Evolutionary conservation across 2,797 vertebrate genomes (phyloP).

Genomic region (Cichlasoma orientale): DNA sequence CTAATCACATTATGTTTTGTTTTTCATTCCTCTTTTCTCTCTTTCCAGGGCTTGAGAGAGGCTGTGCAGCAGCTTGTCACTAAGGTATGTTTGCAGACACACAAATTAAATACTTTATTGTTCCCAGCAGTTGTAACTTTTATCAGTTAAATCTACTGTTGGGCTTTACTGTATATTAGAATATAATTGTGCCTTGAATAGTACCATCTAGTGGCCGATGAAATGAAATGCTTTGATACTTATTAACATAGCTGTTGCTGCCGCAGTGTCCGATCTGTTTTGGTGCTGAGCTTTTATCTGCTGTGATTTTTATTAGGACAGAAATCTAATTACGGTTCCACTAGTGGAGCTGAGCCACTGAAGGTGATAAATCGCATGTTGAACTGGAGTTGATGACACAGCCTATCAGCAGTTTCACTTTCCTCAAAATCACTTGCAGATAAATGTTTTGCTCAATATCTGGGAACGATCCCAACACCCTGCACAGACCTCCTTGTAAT

Average conservation of each 20-base stretch:
- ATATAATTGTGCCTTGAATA: conserved; percentile 13
- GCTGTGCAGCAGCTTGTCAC: conserved; percentile 81
- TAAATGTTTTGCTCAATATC: no score
- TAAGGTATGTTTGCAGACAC: conserved; percentile 68
- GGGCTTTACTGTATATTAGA: neutral
- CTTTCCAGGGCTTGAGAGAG: conserved; percentile 81
- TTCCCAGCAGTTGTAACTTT: neutral
- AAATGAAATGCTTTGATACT: neutral
- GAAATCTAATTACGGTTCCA: conserved; percentile 38
- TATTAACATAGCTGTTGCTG: neutral
- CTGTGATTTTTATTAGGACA: conserved; percentile 46
- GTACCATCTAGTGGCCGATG: conserved; percentile 61
- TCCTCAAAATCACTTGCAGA: neutral
- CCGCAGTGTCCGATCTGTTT: conserved; percentile 10
- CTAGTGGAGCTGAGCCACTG: conserved; percentile 36
- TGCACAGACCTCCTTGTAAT: neutral
- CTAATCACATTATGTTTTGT: conserved; percentile 51
- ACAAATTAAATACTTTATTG: neutral
- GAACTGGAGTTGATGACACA: neutral
- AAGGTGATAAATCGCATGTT: conserved; percentile 31
- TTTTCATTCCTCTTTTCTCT: conserved; percentile 47
- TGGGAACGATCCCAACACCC: neutral
- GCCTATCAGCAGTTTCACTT: neutral
- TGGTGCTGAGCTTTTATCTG: conserved; percentile 32
- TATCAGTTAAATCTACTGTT: neutral